Percentiles rank a stretch among this genome's conserved stretches.
Evolutionary conservation across 2,113 vertebrate genomes (phyloP).

Genomic region (Anguilla rostrata): DNA sequence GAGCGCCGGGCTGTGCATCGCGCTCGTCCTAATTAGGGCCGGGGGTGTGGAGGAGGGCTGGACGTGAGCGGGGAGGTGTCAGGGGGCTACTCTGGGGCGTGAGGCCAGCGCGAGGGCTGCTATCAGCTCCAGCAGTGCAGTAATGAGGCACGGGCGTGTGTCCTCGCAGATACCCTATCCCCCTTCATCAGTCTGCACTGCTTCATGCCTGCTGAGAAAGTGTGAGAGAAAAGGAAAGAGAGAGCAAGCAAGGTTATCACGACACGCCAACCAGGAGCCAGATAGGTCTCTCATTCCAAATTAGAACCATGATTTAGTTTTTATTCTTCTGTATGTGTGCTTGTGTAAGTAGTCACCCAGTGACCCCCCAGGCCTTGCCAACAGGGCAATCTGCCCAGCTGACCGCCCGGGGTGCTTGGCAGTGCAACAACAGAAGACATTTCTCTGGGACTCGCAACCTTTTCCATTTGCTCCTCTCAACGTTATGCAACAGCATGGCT

Average conservation of each 20-base stretch:
- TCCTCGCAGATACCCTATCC: background rate
- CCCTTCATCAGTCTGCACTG: background rate
- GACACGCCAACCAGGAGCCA: background rate
- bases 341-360: background rate
- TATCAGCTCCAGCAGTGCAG: constrained; percentile 4
- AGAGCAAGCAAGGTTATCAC: background rate
- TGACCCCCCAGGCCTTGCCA: background rate
- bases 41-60: background rate
- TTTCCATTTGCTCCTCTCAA: background rate
- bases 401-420: background rate
- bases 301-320: background rate
- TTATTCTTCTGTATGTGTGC: background rate
- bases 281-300: background rate
- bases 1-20: background rate
- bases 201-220: background rate
- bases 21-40: background rate
- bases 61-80: background rate
- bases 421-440: background rate
- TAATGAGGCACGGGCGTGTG: background rate
- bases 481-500: constrained; percentile 2
- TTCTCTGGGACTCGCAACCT: background rate
- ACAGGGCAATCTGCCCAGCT: background rate
- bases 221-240: background rate
- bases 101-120: background rate
- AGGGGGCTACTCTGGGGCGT: background rate